Base-by-base conservation (phyloP, 53 echinoderm and acorn worm species). In the Antedon mediterranea region DNA sequence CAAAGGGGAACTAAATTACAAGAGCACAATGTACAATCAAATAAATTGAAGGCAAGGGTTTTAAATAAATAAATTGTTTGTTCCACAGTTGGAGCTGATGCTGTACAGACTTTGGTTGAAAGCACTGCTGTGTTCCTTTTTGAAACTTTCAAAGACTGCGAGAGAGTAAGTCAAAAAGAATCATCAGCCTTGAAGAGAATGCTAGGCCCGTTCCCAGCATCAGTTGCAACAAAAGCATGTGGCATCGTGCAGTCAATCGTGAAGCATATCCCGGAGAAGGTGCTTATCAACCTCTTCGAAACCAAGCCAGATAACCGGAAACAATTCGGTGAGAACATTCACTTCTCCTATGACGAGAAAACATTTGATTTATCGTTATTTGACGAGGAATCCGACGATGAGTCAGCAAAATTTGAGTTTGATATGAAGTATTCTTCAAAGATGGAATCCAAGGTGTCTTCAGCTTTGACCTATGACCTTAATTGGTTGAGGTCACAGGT, bases 61-160 rank as follows among this genome's bases (percentile, higher is more conserved):
- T n/a, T n/a, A n/a, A n/a, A n/a, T n/a, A n/a, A n/a, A n/a, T n/a
- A n/a, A n/a, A n/a, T n/a, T n/a, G n/a, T n/a, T n/a, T n/a, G n/a
- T n/a, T n/a, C n/a, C n/a, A n/a, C n/a, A 91, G 91, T 85, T 73
- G 88, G 91, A 73, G 78, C 83, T 29, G 91, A 91, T 84, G 91
- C 91, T 14, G 34, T 76, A 30, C 81, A 82, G 4, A 84, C 79
- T 26, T 76, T 83, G 3, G 91, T 91, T 5, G 84, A 88, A 26
- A 86, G 81, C 30, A 88, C 84, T 1, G 88, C 86, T 15, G 91
- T 91, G 33, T 79, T 81, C 77, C 82, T 91, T 33, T 88, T 84
- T 78, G 75, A 78, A 3, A 85, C 81, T 2, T 79, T 91, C 42
- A 78, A 84, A 30, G 78, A 81, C 73, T 29, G 71, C 4, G 84